These are phyloP conservation scores for Empidonax alnorum DNA, from an alignment of 2,113 vertebrate species.

Conservation along the genomic window DNA sequence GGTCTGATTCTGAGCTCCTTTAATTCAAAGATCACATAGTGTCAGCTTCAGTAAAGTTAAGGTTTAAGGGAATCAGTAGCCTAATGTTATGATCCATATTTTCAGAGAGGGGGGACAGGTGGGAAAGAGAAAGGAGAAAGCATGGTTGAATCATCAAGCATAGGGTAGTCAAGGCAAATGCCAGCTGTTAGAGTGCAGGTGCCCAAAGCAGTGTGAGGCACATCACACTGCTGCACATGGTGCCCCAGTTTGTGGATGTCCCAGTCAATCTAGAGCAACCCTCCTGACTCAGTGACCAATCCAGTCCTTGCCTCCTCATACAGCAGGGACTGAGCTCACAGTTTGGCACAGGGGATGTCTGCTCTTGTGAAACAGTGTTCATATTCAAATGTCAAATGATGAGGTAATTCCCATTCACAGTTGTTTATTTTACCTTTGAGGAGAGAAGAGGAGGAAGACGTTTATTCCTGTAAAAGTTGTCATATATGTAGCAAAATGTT, in stretches of 20 bases:
- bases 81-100: neutral
- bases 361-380: neutral
- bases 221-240: neutral
- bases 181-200: neutral
- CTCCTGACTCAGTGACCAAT: neutral
- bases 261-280: neutral
- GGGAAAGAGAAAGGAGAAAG: neutral
- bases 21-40: neutral
- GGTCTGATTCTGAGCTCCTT: neutral
- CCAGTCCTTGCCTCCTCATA: neutral
- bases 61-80: neutral
- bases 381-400: constrained; percentile 28
- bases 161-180: rapidly evolving
- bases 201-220: neutral
- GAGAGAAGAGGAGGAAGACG: neutral
- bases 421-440: neutral
- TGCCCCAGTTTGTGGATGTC: neutral
- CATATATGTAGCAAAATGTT: neutral
- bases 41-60: neutral
- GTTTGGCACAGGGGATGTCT: neutral
- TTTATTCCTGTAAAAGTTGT: neutral
- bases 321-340: constrained; percentile 10
- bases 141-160: rapidly evolving
- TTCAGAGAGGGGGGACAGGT: rapidly evolving
- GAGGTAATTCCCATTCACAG: neutral